Conservation (phyloP, 2,113 vertebrate genomes). For the Hippolais icterina region DNA sequence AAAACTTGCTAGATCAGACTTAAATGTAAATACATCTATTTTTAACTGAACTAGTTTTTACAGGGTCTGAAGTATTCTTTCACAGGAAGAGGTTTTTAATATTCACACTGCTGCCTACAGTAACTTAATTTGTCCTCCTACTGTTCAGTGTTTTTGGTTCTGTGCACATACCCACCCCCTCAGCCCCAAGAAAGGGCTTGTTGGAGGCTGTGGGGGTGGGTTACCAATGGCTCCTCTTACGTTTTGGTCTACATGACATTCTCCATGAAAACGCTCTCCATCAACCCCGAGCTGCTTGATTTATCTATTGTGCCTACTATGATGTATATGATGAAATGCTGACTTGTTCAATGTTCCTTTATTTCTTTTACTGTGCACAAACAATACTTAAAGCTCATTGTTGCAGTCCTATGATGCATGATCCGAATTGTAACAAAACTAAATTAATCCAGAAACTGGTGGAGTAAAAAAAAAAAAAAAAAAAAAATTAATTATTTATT, state of each 20-base stretch:
- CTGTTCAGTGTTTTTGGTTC: conserved; percentile 50
- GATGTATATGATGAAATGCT: conserved; percentile 70
- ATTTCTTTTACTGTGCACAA: conserved; percentile 68
- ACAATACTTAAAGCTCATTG: conserved; percentile 62
- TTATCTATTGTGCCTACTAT: conserved; percentile 71
- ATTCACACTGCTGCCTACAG: conserved; percentile 61
- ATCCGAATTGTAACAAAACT: conserved; percentile 48
- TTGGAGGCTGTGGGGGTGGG: conserved; percentile 21
- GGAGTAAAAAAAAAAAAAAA: conserved; percentile 24
- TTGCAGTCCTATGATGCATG: conserved; percentile 66
- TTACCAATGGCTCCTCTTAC: conserved; percentile 31
- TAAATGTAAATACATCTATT: conserved; percentile 73
- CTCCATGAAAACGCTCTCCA: conserved; percentile 45
- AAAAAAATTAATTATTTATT: neutral
- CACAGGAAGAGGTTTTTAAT: conserved; percentile 67
- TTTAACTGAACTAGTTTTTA: conserved; percentile 73
- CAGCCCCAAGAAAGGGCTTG: neutral
- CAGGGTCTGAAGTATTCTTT: conserved; percentile 70
- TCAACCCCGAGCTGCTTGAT: conserved; percentile 47
- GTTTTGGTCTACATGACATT: conserved; percentile 38
- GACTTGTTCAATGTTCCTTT: conserved; percentile 70
- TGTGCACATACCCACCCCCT: conserved; percentile 7
- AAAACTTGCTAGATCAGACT: conserved; percentile 65
- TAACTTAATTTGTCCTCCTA: conserved; percentile 55
- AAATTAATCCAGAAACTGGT: conserved; percentile 51